A percentile compares a stretch with the other conserved stretches of the same genome.
These are phyloP conservation scores for Leptinotarsa texana DNA, from an alignment of 1,140 invertebrate species.

Conservation along the genomic window DNA sequence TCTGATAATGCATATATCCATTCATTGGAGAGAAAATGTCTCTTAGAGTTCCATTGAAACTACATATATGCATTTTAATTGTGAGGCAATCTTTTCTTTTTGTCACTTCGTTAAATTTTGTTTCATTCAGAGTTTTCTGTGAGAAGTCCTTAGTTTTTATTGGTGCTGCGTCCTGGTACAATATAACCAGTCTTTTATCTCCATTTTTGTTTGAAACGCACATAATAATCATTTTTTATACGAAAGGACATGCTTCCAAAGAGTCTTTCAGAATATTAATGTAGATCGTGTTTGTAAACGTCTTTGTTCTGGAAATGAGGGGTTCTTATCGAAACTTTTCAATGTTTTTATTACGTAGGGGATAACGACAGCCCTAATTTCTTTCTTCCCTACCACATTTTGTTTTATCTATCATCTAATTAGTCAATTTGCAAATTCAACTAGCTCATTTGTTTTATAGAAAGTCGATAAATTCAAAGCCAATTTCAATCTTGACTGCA, in stretches of 20 bases:
- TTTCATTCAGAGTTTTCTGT: background rate
- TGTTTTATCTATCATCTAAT: slow-evolving; percentile 33
- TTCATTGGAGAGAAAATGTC: too few species aligned
- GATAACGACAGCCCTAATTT: slow-evolving; percentile 30
- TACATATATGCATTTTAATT: background rate
- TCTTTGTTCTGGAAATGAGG: slow-evolving; percentile 34
- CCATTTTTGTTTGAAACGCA: slow-evolving; percentile 31
- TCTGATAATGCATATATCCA: too few species aligned
- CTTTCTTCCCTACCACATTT: slow-evolving; percentile 32
- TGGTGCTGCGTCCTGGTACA: slow-evolving; percentile 16
- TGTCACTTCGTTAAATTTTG: slow-evolving; percentile 7
- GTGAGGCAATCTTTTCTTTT: background rate
- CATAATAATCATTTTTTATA: slow-evolving; percentile 38
- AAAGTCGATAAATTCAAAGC: slow-evolving; percentile 10
- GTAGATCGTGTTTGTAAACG: slow-evolving; percentile 34
- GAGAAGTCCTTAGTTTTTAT: slow-evolving; percentile 24
- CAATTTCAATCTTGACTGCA: too few species aligned
- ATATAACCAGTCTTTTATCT: slow-evolving; percentile 22
- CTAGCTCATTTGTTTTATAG: slow-evolving; percentile 1
- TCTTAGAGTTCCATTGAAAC: background rate
- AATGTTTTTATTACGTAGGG: slow-evolving; percentile 36
- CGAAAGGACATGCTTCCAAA: slow-evolving; percentile 31
- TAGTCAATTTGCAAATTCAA: slow-evolving; percentile 35
- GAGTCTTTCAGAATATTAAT: slow-evolving; percentile 35
- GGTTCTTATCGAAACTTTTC: slow-evolving; percentile 36